Base-by-base conservation (phyloP, 2,797 vertebrate genomes). In the Catamblyrhynchus diadema region DNA sequence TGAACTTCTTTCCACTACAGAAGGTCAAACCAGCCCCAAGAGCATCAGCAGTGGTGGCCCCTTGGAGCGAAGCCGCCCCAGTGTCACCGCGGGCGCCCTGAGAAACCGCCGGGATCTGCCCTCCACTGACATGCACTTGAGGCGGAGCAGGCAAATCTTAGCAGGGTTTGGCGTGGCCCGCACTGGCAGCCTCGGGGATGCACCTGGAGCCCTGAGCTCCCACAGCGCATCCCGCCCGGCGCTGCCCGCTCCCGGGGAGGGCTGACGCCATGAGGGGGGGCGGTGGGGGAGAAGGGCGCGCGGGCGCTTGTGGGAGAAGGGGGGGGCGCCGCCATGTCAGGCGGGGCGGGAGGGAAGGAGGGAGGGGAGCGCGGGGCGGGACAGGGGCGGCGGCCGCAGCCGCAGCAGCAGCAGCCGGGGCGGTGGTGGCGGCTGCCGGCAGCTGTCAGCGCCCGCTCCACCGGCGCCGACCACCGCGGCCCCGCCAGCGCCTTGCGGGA, bases 301-400 rank as follows among this genome's bases (percentile, higher is more conserved):
- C 95, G 81, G 44, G 62, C 95, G 32, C 73, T 88, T 95, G 81
- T 96, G 97, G 97, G 97, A 92, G 93, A 90, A 35, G 71, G 33
- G 16, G 94, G 94, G 95, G 94, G 33, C 47, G 79, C 86, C 81
- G 93, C 86, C 94, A 97, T 96, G 94, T 96, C 95, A 73, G 95
- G 95, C 84, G 92, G 95, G 96, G 96, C 70, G 44, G 84, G 48
- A 10, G 65, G 57, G 33, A 14, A 60, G 71, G 60, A 24, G 57
- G 62, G 72, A 33, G 72, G 24, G 45, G 64, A 28, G 50, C 25
- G 25, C 10, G 53, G 56, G 39, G 77, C 72, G 74, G 77, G 81
- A 44, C 51, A 25, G 79, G 73, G 67, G 71, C 47, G 86, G 87
- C 4, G 21, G 51, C 61, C 10, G 39, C 66, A 16, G 44, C 47